A percentile compares a stretch with the other conserved stretches of the same genome.
phyloP scores from a whole-genome alignment of 2,797 vertebrate species.

The Cossypha niveicapilla region DNA sequence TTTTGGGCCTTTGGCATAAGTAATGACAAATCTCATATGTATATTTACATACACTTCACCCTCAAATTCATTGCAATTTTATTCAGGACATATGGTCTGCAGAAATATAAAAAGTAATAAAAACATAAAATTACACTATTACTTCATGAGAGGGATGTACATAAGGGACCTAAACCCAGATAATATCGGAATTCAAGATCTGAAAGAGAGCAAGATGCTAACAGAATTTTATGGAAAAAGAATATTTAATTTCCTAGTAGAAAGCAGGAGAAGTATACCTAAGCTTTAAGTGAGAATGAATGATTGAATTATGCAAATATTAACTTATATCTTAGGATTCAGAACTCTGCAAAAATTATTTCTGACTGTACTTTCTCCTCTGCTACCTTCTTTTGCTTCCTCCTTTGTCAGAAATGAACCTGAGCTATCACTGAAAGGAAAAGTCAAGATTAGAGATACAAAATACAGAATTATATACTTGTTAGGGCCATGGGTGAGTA shows the following conservation, averaged over 20 bases:
- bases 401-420: neutral
- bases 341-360: neutral
- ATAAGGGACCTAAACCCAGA: neutral
- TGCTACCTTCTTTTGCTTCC: neutral
- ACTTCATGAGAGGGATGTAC: rapidly evolving
- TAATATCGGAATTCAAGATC: neutral
- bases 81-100: neutral
- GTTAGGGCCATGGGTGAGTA: neutral
- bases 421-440: neutral
- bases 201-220: neutral
- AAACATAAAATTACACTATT: neutral
- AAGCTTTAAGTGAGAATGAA: neutral
- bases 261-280: neutral
- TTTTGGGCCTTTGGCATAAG: neutral
- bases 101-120: neutral
- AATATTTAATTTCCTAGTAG: neutral
- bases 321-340: neutral
- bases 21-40: neutral
- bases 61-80: neutral
- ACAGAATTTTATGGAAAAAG: neutral
- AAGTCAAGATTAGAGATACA: neutral
- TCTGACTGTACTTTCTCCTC: neutral
- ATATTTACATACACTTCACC: neutral
- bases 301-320: neutral
- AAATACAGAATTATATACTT: neutral